Percentiles rank a stretch among this genome's conserved stretches.
Evolutionary conservation across 2,888 invertebrate genomes (phyloP).

Genomic region (Phengaris alcon): DNA sequence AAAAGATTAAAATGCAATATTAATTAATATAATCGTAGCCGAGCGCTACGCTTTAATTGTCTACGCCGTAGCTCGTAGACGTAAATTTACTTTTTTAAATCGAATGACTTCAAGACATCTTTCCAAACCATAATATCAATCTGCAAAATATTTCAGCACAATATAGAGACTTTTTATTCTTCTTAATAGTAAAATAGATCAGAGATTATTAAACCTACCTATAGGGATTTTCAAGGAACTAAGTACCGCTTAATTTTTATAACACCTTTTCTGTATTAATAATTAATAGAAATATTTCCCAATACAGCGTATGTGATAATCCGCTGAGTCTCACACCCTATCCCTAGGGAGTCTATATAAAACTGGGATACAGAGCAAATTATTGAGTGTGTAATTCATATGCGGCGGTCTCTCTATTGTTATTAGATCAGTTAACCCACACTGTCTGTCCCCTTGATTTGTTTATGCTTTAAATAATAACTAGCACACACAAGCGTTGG

Average conservation of each 20-base stretch:
- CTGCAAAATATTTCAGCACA: background rate
- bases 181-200: no score
- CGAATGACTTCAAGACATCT: background rate
- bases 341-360: conserved; percentile 21
- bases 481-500: background rate
- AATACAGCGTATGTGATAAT: background rate
- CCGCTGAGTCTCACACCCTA: conserved; percentile 1
- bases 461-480: background rate
- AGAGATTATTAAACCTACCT: no score
- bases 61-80: conserved; percentile 1
- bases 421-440: conserved; percentile 17
- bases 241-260: no score
- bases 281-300: no score
- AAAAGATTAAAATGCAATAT: background rate
- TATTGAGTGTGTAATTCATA: conserved; percentile 28
- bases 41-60: background rate
- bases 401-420: conserved; percentile 12
- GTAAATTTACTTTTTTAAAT: background rate
- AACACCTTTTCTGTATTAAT: no score
- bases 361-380: conserved; percentile 23
- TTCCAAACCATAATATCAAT: background rate
- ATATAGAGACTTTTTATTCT: no score
- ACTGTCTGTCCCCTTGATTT: background rate
- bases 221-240: no score
- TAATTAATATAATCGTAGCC: background rate